Evolutionary conservation across 2,797 vertebrate genomes (phyloP), one percentile per base, ranked within the genome.

Genomic region (Acanthurus lineatus): DNA sequence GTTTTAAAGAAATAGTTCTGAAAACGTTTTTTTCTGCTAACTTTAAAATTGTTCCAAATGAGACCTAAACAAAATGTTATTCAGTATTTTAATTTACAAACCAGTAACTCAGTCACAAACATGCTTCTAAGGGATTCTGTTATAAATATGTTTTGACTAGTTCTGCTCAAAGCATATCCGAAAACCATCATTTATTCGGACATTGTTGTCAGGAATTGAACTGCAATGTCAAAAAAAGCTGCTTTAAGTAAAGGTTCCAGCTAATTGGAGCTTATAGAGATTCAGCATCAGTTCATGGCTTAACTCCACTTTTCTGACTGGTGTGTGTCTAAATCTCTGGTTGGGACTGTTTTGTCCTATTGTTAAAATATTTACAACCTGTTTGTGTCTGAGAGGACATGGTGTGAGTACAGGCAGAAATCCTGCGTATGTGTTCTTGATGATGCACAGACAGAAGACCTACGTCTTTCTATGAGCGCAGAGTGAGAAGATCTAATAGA

Each of bases 361-460:
- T 84, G 64, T 65, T 83, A 32, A 89, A 86, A 88, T 92, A 91
- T 86, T 91, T 89, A 88, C 77, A 82, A 35, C 65, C 47, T 52
- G 53, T 80, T 87, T 86, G 72, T 83, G 76, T 71, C 69, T 73
- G 68, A 78, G 73, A 86, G 82, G 65, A 83, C 59, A 49, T 28
- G 17, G 68, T 45, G 67, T 81, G 63, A 83, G 69, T 64, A 80
- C 64, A 73, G 70, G 58, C 72, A 74, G 62, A 60, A 86, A 79
- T 82, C 60, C 45, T 70, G 60, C 69, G 54, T 72, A 44, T 74
- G 44, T 74, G 79, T 61, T 51, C 56, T 54, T 73, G 62, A 73
- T 56, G 59, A 20, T 76, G 51, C 64, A 32, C 28, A 32, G 28
- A 69, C 68, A 49, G 54, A 76, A 20, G 15, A 45, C 60, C 71